phyloP scores from a whole-genome alignment of 2,888 invertebrate species.

The Agonopterix heracliana region DNA sequence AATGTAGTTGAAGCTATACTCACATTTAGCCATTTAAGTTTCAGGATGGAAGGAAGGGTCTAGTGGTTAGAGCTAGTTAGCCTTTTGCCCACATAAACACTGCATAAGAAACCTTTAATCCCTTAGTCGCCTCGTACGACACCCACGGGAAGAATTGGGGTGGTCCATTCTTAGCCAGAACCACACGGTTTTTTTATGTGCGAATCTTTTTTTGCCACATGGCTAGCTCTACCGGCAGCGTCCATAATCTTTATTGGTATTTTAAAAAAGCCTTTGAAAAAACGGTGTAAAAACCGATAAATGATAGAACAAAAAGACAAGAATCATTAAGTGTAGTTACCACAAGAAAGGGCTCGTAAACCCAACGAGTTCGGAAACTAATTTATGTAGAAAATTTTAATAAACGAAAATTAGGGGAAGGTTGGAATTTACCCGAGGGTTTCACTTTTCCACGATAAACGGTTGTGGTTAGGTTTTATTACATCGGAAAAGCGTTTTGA shows the following conservation, averaged over 20 bases:
- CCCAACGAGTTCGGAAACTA: conserved; percentile 6
- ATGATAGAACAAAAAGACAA: conserved; percentile 1
- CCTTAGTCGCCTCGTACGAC: no score
- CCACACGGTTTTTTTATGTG: no score
- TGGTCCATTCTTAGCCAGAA: no score
- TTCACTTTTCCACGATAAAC: conserved; percentile 42
- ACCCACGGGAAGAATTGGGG: no score
- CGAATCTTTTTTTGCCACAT: no score
- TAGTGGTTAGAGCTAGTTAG: no score
- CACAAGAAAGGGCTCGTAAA: conserved; percentile 4
- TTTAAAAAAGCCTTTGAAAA: background rate
- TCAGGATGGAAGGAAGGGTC: no score
- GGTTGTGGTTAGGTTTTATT: conserved; percentile 27
- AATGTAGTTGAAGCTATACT: no score
- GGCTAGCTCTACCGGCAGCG: no score
- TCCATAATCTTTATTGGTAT: background rate
- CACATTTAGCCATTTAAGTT: no score
- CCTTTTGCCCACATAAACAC: no score
- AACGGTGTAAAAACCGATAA: background rate
- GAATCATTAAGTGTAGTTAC: conserved; percentile 4
- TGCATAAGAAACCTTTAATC: no score
- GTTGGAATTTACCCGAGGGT: conserved; percentile 46
- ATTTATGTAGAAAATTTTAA: conserved; percentile 39
- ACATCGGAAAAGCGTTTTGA: conserved; percentile 17
- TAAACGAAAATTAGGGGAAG: conserved; percentile 54